Evolutionary conservation across 2,888 invertebrate species (phyloP).

Genomic region (Eudasyphora cyanicolor): DNA sequence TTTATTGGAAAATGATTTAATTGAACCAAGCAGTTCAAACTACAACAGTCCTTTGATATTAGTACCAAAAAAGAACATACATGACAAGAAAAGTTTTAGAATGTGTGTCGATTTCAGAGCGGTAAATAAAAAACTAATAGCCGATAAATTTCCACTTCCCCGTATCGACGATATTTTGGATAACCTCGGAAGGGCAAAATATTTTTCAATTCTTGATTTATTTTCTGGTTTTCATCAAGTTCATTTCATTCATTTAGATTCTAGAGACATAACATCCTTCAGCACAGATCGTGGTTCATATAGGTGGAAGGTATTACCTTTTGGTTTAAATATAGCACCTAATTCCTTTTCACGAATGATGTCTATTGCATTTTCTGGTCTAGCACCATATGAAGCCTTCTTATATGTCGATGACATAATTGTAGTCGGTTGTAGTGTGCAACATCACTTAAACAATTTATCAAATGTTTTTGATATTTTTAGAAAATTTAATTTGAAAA

Average conservation of each 20-base stretch:
- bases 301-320: conserved; percentile 59
- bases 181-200: no score
- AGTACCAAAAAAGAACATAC: no score
- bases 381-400: conserved; percentile 25
- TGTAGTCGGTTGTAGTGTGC: conserved; percentile 20
- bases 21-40: conserved; percentile 22
- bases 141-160: no score
- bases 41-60: conserved; percentile 4
- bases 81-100: background rate
- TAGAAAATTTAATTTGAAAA: conserved; percentile 29
- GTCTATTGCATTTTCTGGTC: conserved; percentile 67
- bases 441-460: conserved; percentile 43
- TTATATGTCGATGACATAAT: conserved; percentile 69
- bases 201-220: no score
- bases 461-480: no score
- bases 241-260: no score
- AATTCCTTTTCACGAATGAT: no score
- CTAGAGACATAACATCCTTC: background rate
- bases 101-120: conserved; percentile 30
- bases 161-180: no score
- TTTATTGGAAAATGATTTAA: conserved; percentile 36
- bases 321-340: conserved; percentile 68
- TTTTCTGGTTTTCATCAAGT: no score
- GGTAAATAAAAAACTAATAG: no score
- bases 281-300: background rate